Percentiles rank a stretch among this genome's conserved stretches.
phyloP scores from a whole-genome alignment of 2,888 invertebrate species.

The Hololepta plana region DNA sequence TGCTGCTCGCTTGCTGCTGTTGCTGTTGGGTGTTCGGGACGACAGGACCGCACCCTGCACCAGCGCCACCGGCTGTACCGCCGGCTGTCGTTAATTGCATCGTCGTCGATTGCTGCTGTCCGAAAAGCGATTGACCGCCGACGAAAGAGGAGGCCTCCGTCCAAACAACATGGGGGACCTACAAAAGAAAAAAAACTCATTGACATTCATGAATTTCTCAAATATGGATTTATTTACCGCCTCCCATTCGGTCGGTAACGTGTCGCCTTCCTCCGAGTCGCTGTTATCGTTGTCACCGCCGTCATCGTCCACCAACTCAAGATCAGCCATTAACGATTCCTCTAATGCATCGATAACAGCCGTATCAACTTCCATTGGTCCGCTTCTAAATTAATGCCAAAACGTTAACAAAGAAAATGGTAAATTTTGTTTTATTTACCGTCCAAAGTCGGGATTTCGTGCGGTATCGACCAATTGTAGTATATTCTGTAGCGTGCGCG shows the following conservation, averaged over 20 bases:
- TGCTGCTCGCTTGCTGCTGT: conserved; percentile 30
- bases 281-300: too few species aligned
- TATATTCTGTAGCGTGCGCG: conserved; percentile 55
- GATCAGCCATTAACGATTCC: conserved; percentile 39
- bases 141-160: conserved; percentile 33
- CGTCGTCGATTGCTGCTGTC: conserved; percentile 17
- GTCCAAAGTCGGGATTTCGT: conserved; percentile 49
- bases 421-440: conserved; percentile 28
- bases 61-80: too few species aligned
- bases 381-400: conserved; percentile 33
- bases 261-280: conserved; percentile 54
- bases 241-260: conserved; percentile 66
- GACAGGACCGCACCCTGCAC: too few species aligned
- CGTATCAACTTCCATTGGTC: conserved; percentile 40
- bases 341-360: conserved; percentile 40
- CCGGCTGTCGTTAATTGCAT: too few species aligned
- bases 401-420: conserved; percentile 2
- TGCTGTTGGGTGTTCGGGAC: too few species aligned
- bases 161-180: conserved; percentile 37
- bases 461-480: conserved; percentile 49
- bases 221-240: conserved; percentile 32
- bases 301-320: conserved; percentile 39
- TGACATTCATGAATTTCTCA: background rate
- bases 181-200: conserved; percentile 8
- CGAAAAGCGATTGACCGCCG: conserved; percentile 18